These are phyloP conservation scores for Felis chaus DNA, from an alignment of 2,113 vertebrate species.

Conservation along the genomic window DNA sequence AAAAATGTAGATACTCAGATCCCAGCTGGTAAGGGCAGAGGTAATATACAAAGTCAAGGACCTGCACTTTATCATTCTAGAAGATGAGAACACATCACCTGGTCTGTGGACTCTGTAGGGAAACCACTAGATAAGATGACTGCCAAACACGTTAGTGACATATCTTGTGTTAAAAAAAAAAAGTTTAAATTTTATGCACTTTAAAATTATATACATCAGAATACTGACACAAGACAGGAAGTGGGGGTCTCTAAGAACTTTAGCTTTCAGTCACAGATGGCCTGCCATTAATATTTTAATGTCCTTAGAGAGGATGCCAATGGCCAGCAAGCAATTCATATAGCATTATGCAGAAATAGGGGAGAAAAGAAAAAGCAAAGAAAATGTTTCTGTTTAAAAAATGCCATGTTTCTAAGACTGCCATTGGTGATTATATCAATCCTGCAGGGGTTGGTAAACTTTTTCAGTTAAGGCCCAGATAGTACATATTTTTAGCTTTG, in stretches of 20 bases:
- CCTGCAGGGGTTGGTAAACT: neutral
- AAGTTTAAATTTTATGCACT: neutral
- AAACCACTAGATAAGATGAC: neutral
- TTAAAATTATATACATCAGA: neutral
- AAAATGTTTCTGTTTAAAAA: neutral
- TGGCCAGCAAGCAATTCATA: neutral
- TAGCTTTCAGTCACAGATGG: neutral
- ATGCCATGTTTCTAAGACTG: neutral
- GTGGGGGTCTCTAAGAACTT: neutral
- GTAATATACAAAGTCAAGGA: neutral
- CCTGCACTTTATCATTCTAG: neutral
- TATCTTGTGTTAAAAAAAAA: neutral
- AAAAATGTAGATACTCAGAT: neutral
- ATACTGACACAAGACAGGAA: neutral
- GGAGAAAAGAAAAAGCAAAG: neutral
- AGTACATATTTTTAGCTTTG: neutral
- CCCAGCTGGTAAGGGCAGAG: neutral
- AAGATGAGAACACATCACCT: neutral
- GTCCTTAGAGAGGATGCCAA: neutral
- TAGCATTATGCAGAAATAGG: neutral
- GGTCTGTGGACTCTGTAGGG: neutral
- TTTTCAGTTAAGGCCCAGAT: neutral
- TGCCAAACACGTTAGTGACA: neutral
- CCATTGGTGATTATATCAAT: neutral
- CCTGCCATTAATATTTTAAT: neutral